Evolutionary conservation across 2,888 invertebrate genomes (phyloP).

Genomic region (Drosophila monieri): DNA sequence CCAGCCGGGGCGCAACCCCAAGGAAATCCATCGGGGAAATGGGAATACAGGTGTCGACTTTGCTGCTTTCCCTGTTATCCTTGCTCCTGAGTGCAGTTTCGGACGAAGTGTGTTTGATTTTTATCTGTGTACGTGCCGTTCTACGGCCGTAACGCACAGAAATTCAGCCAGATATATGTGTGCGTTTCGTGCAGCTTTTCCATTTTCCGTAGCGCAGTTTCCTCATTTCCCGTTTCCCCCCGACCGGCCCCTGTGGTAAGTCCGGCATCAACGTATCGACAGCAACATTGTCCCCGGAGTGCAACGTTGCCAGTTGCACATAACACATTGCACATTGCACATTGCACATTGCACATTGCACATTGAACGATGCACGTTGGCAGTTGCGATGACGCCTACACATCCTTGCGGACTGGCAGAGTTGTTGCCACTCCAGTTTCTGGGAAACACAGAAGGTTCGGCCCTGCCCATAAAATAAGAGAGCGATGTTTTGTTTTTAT

Average conservation of each 20-base stretch:
- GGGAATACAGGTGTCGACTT: slow-evolving; percentile 33
- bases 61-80: slow-evolving; percentile 4
- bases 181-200: not conserved
- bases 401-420: slow-evolving; percentile 55
- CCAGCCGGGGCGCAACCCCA: not conserved
- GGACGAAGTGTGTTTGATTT: slow-evolving; percentile 64
- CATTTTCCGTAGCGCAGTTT: not conserved
- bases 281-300: slow-evolving; percentile 68
- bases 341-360: slow-evolving; percentile 26
- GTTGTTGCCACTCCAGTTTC: not conserved
- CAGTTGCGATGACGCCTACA: slow-evolving; percentile 57
- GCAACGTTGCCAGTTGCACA: slow-evolving; percentile 49
- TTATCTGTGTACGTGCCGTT: slow-evolving; percentile 69
- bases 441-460: not conserved
- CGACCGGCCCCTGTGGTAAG: slow-evolving; percentile 34
- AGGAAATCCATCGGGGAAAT: slow-evolving; percentile 3
- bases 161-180: not conserved
- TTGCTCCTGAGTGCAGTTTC: slow-evolving; percentile 39
- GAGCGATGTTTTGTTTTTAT: not conserved
- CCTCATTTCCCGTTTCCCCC: not conserved
- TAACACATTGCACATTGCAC: slow-evolving; percentile 21
- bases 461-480: not conserved
- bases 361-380: slow-evolving; percentile 39
- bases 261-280: slow-evolving; percentile 63
- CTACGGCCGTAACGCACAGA: slow-evolving; percentile 35